Conservation (phyloP, 2,113 vertebrate species). For the Eulemur rufifrons region DNA sequence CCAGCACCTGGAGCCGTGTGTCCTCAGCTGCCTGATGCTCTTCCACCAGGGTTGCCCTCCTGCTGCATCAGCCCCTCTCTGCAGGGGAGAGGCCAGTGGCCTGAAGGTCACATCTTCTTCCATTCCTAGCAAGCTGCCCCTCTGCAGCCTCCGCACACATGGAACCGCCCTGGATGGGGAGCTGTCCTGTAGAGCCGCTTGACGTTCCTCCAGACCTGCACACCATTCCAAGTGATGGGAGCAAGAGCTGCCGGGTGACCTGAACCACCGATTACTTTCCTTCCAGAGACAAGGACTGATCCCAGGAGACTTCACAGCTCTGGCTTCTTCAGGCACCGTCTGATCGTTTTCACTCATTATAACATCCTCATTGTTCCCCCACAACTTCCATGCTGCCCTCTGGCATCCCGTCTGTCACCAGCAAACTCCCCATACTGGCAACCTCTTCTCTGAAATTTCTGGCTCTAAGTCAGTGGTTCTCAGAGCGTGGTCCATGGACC, state of each 20-base stretch:
- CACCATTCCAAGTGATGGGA: neutral
- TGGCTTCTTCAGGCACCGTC: neutral
- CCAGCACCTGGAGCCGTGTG: fast-evolving
- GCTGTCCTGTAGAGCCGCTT: neutral
- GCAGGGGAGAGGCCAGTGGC: neutral
- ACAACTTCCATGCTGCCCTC: neutral
- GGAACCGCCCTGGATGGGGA: neutral
- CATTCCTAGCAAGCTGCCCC: neutral
- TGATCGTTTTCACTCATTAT: neutral
- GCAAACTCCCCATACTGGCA: too few species aligned
- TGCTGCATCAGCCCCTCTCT: neutral
- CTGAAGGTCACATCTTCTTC: neutral
- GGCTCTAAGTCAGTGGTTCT: neutral
- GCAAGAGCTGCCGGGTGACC: neutral
- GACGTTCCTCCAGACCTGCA: neutral
- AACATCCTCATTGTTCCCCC: neutral
- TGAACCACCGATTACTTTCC: neutral
- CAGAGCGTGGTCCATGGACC: neutral
- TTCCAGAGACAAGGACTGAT: neutral
- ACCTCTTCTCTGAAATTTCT: neutral
- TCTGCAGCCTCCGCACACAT: fast-evolving
- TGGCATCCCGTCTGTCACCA: neutral
- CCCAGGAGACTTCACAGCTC: neutral
- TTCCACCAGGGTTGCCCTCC: neutral
- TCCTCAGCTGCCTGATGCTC: neutral